Percentiles rank a stretch among this genome's conserved stretches.
phyloP scores from a whole-genome alignment of 2,888 invertebrate species.

The Caenorhabditis virilis region DNA sequence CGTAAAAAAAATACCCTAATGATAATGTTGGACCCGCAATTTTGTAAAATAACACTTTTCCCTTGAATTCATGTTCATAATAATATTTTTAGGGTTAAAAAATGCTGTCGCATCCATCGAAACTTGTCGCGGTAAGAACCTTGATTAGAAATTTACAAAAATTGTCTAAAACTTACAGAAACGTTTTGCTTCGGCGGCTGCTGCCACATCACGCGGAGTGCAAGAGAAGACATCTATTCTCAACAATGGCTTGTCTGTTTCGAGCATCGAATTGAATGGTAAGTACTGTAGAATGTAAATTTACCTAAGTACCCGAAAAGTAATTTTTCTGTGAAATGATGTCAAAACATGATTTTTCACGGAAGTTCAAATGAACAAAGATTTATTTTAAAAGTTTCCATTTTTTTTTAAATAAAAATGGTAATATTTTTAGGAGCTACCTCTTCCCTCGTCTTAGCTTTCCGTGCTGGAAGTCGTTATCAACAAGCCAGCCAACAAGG shows the following conservation, averaged over 20 bases:
- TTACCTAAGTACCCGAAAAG: too few relatives aligned
- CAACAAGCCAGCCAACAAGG: constrained; percentile 82
- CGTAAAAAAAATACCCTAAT: too few relatives aligned
- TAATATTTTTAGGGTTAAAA: constrained; percentile 21
- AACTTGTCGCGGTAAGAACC: constrained; percentile 26
- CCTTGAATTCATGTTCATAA: too few relatives aligned
- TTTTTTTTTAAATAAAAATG: too few relatives aligned
- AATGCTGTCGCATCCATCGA: constrained; percentile 36
- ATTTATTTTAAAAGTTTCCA: background rate
- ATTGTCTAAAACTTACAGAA: too few relatives aligned
- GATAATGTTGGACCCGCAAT: too few relatives aligned
- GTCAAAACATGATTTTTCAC: too few relatives aligned
- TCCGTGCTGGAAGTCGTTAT: constrained; percentile 83
- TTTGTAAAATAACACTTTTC: too few relatives aligned
- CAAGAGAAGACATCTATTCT: constrained; percentile 69
- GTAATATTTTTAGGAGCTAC: constrained; percentile 51
- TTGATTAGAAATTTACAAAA: background rate
- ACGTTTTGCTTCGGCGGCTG: constrained; percentile 33
- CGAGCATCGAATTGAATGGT: constrained; percentile 74
- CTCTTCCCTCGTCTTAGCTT: constrained; percentile 82
- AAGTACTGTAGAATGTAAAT: too few relatives aligned
- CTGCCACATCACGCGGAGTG: constrained; percentile 10
- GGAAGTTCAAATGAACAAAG: too few relatives aligned
- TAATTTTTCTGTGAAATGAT: too few relatives aligned
- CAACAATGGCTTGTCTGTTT: constrained; percentile 79